Evolutionary conservation across 2,888 invertebrate species (phyloP), one percentile per base, ranked within the genome.

Genomic region (Lutraria lutraria): DNA sequence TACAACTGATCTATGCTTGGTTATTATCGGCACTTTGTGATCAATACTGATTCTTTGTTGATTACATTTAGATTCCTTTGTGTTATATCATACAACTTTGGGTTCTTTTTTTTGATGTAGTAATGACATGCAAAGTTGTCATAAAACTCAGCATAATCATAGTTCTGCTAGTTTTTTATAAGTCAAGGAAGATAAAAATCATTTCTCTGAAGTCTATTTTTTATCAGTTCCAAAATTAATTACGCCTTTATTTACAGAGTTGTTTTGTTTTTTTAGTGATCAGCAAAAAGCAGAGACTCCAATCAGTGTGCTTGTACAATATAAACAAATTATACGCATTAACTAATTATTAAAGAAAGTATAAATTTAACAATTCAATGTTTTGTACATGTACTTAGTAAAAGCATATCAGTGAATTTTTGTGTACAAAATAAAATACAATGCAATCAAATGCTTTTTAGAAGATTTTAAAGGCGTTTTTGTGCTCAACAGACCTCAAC

Each of bases 101-200:
- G 76, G 54, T 85, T 79, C 29, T 29, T 34, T 76, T n/a, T 53
- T 72, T 79, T 85, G 79, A 85, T 85, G 79, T 53, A 19, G 25
- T 25, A 76, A 53, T 85, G 85, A 76, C 85, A 85, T 76, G 85
- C 85, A 85, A 85, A 53, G 31, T 34, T 29, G 85, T 34, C 54
- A 79, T 85, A 85, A 63, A 85, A 85, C 29, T 79, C 29, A 83
- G 34, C n/a, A 29, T 85, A 25, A 21, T 79, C 31, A 79, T 84
- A 83, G 3, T 12, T 25, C 4, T 54, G 54, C 10, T 81, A 13
- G 16, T 43, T 43, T 43, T 43, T 43, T 43, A 8, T 43, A 43
- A 43, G 43, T 43, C 43, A 43, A 43, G 43, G 43, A 43, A 43
- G 43, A 43, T 43, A 43, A 43, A 43, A 43, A 43, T 8, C 8